A percentile compares a stretch with the other conserved stretches of the same genome.
These are phyloP conservation scores for Apoda limacodes DNA, from an alignment of 2,888 invertebrate genomes.

Conservation along the genomic window DNA sequence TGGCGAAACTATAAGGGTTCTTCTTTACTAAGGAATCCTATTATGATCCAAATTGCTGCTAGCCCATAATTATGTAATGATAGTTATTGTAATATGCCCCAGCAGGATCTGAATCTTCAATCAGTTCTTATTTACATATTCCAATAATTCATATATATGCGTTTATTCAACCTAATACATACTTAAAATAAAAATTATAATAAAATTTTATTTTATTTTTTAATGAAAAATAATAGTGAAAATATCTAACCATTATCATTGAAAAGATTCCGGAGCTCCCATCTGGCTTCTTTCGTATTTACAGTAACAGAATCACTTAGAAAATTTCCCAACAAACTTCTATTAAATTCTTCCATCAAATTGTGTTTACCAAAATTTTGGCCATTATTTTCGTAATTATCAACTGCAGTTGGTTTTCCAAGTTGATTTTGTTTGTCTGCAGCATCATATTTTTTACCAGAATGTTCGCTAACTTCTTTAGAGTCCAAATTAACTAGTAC, in stretches of 20 bases:
- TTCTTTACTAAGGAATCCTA: too few relatives aligned
- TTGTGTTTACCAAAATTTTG: conserved; percentile 47
- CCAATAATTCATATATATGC: too few relatives aligned
- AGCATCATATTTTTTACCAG: conserved; percentile 41
- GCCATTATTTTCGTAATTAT: conserved; percentile 31
- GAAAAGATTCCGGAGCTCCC: conserved; percentile 73
- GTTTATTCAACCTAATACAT: too few relatives aligned
- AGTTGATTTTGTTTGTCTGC: conserved; percentile 48
- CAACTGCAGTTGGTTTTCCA: conserved; percentile 25
- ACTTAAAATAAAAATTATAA: too few relatives aligned
- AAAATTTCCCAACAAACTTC: conserved; percentile 61
- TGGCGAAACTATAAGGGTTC: too few relatives aligned
- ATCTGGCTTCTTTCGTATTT: conserved; percentile 77
- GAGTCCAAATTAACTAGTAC: conserved; percentile 59
- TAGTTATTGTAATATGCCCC: too few relatives aligned
- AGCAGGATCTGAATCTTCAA: too few relatives aligned
- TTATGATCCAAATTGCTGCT: too few relatives aligned
- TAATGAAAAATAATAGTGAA: too few relatives aligned
- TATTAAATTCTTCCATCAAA: conserved; percentile 60
- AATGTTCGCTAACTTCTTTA: conserved; percentile 55
- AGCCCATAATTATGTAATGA: too few relatives aligned
- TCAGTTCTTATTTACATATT: too few relatives aligned
- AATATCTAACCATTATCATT: conserved; percentile 53
- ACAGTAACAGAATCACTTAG: conserved; percentile 74
- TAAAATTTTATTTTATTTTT: too few relatives aligned